Conservation (phyloP, 1,140 invertebrate genomes). For the Bombyx mandarina region DNA sequence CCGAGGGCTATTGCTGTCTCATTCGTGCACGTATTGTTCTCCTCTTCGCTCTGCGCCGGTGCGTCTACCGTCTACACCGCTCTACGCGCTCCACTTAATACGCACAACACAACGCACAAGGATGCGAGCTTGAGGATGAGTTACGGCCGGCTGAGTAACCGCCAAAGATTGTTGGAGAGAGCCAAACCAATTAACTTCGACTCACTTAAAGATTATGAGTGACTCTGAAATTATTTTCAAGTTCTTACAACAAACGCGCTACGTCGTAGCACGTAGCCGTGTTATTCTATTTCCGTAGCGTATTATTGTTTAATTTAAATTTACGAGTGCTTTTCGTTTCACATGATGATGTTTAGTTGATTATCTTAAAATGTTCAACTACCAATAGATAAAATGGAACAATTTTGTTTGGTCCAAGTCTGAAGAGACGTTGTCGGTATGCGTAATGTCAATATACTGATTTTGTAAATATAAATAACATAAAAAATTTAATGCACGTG, state of each 20-base stretch:
- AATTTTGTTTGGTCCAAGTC: not conserved
- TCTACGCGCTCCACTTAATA: too few relatives aligned
- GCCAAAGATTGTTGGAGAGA: conserved; percentile 61
- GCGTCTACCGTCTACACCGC: conserved; percentile 38
- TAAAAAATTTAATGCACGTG: too few relatives aligned
- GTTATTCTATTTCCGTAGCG: not conserved
- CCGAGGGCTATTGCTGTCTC: conserved; percentile 28
- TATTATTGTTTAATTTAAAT: conserved; percentile 4
- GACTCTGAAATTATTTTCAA: conserved; percentile 20
- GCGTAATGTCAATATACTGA: too few relatives aligned
- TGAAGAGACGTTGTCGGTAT: too few relatives aligned
- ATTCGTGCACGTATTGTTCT: too few relatives aligned
- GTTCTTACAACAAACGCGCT: conserved; percentile 4
- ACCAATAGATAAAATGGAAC: not conserved
- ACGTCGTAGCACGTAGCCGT: conserved; percentile 10
- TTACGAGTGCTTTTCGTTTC: not conserved
- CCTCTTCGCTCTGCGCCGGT: conserved; percentile 38
- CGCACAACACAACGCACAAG: conserved; percentile 17
- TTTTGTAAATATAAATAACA: too few relatives aligned
- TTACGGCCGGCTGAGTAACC: conserved; percentile 51
- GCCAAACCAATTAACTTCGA: conserved; percentile 59
- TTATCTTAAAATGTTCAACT: too few relatives aligned
- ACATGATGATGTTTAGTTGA: too few relatives aligned
- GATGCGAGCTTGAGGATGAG: conserved; percentile 40
- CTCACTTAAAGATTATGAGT: conserved; percentile 38